Evolutionary conservation across 2,797 vertebrate species (phyloP).

Genomic region (Chrosomus eos): DNA sequence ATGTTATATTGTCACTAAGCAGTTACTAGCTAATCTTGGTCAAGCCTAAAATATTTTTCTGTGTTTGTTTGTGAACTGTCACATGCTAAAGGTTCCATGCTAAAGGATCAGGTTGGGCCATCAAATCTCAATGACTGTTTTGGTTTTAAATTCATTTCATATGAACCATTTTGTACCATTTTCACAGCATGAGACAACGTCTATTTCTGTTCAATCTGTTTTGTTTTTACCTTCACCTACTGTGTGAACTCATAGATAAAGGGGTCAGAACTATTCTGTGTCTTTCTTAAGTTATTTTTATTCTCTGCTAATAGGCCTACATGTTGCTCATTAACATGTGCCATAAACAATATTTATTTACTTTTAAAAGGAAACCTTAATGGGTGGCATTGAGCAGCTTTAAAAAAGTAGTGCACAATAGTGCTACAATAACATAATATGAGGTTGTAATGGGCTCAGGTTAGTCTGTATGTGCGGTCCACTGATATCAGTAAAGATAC

Average conservation of each 20-base stretch:
- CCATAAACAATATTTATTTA: conserved; percentile 13
- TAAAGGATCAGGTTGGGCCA: not conserved
- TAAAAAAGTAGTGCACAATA: not conserved
- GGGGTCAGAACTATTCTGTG: not conserved
- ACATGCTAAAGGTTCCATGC: not conserved
- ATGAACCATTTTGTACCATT: not conserved
- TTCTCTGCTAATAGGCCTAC: not conserved
- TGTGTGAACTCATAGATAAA: not conserved
- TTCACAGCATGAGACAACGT: not conserved
- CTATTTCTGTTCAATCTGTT: not conserved
- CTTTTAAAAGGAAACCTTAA: not conserved
- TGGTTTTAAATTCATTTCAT: not conserved
- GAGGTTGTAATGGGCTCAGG: not conserved
- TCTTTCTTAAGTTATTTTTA: not conserved
- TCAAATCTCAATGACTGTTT: not conserved
- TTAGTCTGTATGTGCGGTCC: not conserved
- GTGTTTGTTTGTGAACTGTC: not conserved
- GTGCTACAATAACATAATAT: not conserved
- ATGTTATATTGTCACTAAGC: not conserved
- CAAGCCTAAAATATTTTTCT: not conserved
- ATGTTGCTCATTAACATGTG: not conserved
- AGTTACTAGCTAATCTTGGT: not conserved
- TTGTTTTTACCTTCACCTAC: not conserved
- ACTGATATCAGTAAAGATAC: conserved; percentile 18
- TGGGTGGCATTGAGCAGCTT: not conserved